Conservation (phyloP, 2,797 vertebrate genomes). For the Sternotherus odoratus region DNA sequence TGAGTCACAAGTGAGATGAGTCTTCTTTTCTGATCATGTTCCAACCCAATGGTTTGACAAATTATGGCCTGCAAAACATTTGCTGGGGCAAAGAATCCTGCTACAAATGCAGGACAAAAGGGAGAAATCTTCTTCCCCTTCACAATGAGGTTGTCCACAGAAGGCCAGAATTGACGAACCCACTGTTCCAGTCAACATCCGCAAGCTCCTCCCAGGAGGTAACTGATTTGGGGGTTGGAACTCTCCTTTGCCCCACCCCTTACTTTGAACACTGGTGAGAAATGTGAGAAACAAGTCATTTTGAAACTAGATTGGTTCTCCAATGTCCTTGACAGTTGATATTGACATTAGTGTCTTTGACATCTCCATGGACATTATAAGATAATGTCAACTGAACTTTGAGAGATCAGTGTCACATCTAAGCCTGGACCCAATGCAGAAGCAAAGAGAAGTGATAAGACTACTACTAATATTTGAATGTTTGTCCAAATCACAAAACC, state of each 20-base stretch:
- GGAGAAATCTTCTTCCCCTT: background rate
- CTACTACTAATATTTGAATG: background rate
- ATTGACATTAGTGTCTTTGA: background rate
- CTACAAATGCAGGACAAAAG: background rate
- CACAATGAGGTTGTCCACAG: background rate
- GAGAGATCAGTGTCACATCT: background rate
- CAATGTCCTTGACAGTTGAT: background rate
- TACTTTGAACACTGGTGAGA: background rate
- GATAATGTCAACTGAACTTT: background rate
- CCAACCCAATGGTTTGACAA: background rate
- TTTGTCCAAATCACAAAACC: background rate
- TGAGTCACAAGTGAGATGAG: background rate
- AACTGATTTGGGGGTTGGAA: background rate
- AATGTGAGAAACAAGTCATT: background rate
- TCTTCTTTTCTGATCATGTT: slow-evolving; percentile 40
- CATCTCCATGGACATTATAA: background rate
- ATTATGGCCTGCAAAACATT: background rate
- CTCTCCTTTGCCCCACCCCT: background rate
- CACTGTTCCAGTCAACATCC: background rate
- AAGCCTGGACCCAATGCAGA: background rate
- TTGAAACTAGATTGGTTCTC: background rate
- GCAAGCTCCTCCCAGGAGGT: slow-evolving; percentile 17
- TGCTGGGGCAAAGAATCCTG: background rate
- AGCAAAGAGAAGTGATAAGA: background rate
- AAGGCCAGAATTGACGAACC: slow-evolving; percentile 13